Evolutionary conservation across 1,140 invertebrate genomes (phyloP), one percentile per base, ranked within the genome.

Genomic region (Nasonia longicornis): DNA sequence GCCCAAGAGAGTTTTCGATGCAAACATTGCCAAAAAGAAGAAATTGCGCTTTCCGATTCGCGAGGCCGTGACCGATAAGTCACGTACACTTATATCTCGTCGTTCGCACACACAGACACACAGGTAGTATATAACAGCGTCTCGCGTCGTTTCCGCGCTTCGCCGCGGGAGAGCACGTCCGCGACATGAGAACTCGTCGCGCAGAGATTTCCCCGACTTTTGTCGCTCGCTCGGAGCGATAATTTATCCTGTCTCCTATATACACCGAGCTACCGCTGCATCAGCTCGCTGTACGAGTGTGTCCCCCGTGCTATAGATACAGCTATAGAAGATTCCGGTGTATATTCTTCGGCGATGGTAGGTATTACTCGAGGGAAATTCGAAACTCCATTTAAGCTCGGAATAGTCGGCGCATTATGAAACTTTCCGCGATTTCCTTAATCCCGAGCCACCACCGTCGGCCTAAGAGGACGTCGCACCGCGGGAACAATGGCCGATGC

Each of bases 291-390:
- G 3, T 35, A 35, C 31, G 31, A 35, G 31, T 35, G 31, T 35
- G 1, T 26, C 26, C 26, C 31, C 4, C 31, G 4, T 35, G 31
- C 31, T 42, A 42, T 38, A 38, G 3, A 38, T 42, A 42, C 38
- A 42, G 3, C 31, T 42, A 42, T 42, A 42, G 38, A 10, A 42
- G 38, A 42, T 42, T 42, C 7, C 8, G 1, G 38, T 10, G 38
- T 10, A 42, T 42, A 42, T 42, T 8, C 48, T 20, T 52, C 48
- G 48, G 14, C 14, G 16, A 52, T 16, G 48, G 38, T 42, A 58
- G 16, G 20, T 58, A 58, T 16, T 71, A 16, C 69, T 71, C 69
- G 31, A 38, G 69, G 69, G 31, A 71, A 35, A 71, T 71, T 71
- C 66, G 69, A 42, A 71, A 71, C 69, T 71, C 16, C 31, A 16